Conservation (phyloP, 2,797 vertebrate species). For the Muscicapa comitata region DNA sequence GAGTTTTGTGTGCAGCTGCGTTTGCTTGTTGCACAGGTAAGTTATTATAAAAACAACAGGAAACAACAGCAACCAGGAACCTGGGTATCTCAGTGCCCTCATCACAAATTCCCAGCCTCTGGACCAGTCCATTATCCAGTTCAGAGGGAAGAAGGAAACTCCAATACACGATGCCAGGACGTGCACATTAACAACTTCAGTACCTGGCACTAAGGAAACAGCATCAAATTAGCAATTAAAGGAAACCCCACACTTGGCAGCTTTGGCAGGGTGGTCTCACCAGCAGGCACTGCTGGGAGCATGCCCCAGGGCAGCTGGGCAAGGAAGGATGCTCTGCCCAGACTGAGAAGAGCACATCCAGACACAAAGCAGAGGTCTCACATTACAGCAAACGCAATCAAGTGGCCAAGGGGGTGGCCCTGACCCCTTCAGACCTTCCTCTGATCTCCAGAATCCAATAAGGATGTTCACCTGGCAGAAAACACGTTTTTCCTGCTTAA, state of each 20-base stretch:
- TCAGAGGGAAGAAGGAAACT: background rate
- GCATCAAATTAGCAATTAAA: background rate
- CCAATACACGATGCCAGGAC: fast-evolving
- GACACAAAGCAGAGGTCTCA: background rate
- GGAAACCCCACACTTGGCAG: background rate
- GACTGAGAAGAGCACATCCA: background rate
- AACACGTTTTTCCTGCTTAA: background rate
- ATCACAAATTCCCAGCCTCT: background rate
- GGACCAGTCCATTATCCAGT: background rate
- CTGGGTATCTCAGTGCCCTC: background rate
- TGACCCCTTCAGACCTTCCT: background rate
- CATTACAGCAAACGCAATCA: fast-evolving
- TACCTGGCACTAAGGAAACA: background rate
- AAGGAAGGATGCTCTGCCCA: background rate
- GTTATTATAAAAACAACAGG: background rate
- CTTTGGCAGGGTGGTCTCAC: background rate
- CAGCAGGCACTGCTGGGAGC: background rate
- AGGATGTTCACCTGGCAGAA: background rate
- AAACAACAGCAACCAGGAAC: background rate
- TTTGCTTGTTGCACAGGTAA: background rate
- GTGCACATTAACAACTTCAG: background rate
- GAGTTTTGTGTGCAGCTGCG: background rate
- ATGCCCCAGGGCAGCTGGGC: background rate
- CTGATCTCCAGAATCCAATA: background rate
- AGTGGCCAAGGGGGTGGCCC: background rate